Evolutionary conservation across 2,888 invertebrate genomes (phyloP), one percentile per base, ranked within the genome.

Genomic region (Aporophyla nigra): DNA sequence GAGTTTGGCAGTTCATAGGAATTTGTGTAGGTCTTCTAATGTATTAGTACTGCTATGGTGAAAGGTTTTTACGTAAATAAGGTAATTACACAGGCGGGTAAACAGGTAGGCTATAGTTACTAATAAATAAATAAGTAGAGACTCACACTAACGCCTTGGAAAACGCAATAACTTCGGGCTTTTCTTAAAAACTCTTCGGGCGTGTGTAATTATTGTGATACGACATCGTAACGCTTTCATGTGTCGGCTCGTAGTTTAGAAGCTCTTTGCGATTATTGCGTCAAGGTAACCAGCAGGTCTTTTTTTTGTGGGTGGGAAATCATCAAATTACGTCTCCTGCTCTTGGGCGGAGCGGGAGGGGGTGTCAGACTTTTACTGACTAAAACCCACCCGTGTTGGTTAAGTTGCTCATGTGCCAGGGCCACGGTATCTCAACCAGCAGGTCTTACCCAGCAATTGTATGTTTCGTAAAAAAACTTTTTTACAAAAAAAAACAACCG

Each of bases 1-100:
- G 40, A 43, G 58, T 74, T 78, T 61, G 63, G 27, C 46, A 65
- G 59, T 51, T 66, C 61, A 56, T 40, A 51, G 40, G 21, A 40
- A 43, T 40, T 54, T 40, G 14, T 67, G n/a, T 19, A 21, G 21
- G 21, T 66, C 5, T 14, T 65, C 14, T 79, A 24, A 24, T 19
- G 14, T 6, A 33, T 76, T 69, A n/a, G n/a, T n/a, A 43, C 21
- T 24, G 0, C 40, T 27, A 12, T 33, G 9, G 14, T 40, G 14
- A 40, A 24, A n/a, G 5, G 4, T 33, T 71, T n/a, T 51, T 49
- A n/a, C 7, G 3, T 14, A 49, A 27, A n/a, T n/a, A n/a, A n/a
- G n/a, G n/a, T n/a, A n/a, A n/a, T n/a, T n/a, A n/a, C n/a, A n/a
- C n/a, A n/a, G n/a, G n/a, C n/a, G n/a, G n/a, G n/a, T n/a, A n/a